These are phyloP conservation scores for Agelastica alni DNA, from an alignment of 2,888 invertebrate genomes.

Conservation along the genomic window DNA sequence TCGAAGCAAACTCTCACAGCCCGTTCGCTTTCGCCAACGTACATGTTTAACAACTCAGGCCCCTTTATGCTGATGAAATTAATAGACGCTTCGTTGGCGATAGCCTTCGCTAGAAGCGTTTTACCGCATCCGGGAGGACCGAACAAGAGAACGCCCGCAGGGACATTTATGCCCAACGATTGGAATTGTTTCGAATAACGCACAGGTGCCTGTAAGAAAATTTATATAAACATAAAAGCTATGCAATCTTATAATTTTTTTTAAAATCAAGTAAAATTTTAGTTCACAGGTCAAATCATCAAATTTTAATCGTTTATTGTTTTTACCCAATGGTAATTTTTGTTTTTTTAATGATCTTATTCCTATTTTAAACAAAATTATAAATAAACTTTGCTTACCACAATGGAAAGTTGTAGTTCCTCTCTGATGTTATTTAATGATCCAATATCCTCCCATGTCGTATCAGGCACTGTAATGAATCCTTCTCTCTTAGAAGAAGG, in stretches of 20 bases:
- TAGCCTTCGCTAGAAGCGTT: conserved; percentile 95
- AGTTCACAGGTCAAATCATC: too few species aligned
- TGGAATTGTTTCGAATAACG: conserved; percentile 81
- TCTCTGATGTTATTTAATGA: conserved; percentile 85
- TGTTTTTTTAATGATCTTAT: conserved; percentile 2
- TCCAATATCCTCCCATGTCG: conserved; percentile 96
- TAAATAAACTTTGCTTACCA: conserved; percentile 59
- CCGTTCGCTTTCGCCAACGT: conserved; percentile 97
- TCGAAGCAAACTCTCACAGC: conserved; percentile 96
- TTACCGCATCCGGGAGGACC: conserved; percentile 98
- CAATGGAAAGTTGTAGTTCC: conserved; percentile 86
- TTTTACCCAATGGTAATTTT: too few species aligned
- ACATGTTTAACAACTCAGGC: conserved; percentile 97
- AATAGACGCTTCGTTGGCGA: conserved; percentile 97
- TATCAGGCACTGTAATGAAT: conserved; percentile 96
- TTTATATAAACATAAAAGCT: too few species aligned
- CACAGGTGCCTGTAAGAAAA: conserved; percentile 77
- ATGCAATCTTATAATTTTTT: too few species aligned
- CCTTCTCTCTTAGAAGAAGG: conserved; percentile 96
- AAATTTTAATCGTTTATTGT: too few species aligned
- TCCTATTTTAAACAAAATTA: not conserved
- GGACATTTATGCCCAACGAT: conserved; percentile 74
- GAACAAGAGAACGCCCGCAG: conserved; percentile 90
- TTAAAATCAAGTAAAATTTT: too few species aligned
- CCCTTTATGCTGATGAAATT: conserved; percentile 99